Conservation (phyloP, 2,797 vertebrate species). For the Pitangus sulphuratus region DNA sequence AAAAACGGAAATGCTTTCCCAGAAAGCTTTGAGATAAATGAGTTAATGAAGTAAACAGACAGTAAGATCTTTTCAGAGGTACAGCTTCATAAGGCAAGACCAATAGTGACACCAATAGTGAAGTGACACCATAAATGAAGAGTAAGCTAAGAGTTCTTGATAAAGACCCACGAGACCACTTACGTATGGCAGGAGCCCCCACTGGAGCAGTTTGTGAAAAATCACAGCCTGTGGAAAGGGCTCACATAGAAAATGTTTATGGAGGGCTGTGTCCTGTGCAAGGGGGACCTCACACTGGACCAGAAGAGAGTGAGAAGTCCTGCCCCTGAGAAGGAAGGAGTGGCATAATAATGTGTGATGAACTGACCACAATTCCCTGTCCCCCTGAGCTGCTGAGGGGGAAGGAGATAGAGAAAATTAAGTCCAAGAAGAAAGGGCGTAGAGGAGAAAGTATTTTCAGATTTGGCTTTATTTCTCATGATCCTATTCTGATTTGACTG, state of each 20-base stretch:
- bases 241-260: fast-evolving
- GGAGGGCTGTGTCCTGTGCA: too few species aligned
- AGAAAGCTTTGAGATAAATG: neutral
- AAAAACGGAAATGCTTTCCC: neutral
- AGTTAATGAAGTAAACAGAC: neutral
- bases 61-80: neutral
- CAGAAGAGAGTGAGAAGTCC: neutral
- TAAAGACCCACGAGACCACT: neutral
- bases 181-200: neutral
- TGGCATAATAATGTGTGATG: fast-evolving
- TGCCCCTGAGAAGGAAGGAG: neutral
- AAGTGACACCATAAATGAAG: neutral
- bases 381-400: fast-evolving
- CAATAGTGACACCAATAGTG: neutral
- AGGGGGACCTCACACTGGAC: neutral
- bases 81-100: neutral
- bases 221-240: neutral
- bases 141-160: neutral
- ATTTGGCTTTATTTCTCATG: neutral
- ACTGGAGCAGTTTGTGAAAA: neutral
- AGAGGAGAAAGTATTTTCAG: neutral
- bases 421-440: neutral
- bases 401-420: neutral
- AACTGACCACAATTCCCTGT: neutral
- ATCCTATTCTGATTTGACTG: neutral